Evolutionary conservation across 2,113 vertebrate genomes (phyloP).

Genomic region (Microcebus murinus): DNA sequence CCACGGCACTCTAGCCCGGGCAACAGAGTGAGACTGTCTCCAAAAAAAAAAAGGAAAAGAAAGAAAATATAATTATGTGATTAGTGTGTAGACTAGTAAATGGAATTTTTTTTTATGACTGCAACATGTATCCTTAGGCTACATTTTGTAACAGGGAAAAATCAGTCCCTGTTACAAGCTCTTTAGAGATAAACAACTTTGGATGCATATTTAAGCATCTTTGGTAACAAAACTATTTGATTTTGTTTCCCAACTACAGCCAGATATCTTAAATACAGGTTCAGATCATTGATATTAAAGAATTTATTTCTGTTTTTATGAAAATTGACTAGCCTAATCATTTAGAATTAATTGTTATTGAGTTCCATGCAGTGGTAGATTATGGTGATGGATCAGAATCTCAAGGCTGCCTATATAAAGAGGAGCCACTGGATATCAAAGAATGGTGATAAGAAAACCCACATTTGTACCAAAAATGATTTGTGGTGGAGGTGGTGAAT

Average conservation of each 20-base stretch:
- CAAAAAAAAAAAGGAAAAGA: background rate
- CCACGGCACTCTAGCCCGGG: too few species aligned
- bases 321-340: background rate
- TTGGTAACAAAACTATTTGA: background rate
- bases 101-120: background rate
- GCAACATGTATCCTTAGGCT: background rate
- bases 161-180: background rate
- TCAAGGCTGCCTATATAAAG: background rate
- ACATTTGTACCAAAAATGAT: background rate
- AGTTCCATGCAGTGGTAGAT: background rate
- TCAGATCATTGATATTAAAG: background rate
- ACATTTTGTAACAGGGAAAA: background rate
- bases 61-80: background rate
- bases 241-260: background rate
- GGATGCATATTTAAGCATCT: background rate
- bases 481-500: background rate
- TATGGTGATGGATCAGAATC: background rate
- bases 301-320: background rate
- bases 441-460: background rate
- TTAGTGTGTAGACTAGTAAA: conserved; percentile 3
- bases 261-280: conserved; percentile 2
- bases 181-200: conserved; percentile 23
- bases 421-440: background rate
- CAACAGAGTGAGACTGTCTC: too few species aligned
- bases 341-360: conserved; percentile 26